These are phyloP conservation scores for Verasper variegatus DNA, from an alignment of 2,113 vertebrate genomes.

Conservation along the genomic window DNA sequence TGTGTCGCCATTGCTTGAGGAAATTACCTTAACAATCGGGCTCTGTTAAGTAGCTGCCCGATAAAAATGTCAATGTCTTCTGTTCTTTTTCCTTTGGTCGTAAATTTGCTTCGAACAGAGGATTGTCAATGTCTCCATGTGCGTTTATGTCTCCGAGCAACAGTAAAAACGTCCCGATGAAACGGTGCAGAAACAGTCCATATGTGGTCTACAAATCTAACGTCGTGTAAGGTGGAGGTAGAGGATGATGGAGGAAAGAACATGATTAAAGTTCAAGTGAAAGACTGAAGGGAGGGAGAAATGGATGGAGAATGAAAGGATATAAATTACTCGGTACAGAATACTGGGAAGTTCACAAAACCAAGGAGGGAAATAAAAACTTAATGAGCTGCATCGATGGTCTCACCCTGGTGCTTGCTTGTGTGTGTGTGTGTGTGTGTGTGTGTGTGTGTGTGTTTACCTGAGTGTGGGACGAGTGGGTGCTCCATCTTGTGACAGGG, in stretches of 20 bases:
- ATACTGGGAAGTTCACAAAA: neutral
- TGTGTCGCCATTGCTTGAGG: neutral
- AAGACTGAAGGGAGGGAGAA: no score
- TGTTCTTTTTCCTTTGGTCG: neutral
- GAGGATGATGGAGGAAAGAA: no score
- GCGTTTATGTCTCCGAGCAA: slow-evolving; percentile 35
- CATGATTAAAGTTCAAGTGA: no score
- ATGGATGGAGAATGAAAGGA: neutral
- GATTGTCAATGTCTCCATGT: neutral
- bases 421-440: neutral
- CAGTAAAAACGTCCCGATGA: neutral
- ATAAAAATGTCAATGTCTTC: neutral
- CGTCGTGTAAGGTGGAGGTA: no score
- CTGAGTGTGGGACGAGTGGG: slow-evolving; percentile 89
- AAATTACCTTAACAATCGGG: neutral
- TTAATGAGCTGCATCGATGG: neutral
- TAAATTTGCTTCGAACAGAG: neutral
- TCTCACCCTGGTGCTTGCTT: neutral
- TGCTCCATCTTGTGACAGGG: slow-evolving; percentile 89
- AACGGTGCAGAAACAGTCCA: no score
- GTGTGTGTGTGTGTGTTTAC: slow-evolving; percentile 68
- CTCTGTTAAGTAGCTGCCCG: neutral
- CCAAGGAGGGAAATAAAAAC: neutral
- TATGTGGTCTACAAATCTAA: no score
- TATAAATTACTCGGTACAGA: neutral